Conservation (phyloP, 2,797 vertebrate genomes). For the Chrosomus eos region DNA sequence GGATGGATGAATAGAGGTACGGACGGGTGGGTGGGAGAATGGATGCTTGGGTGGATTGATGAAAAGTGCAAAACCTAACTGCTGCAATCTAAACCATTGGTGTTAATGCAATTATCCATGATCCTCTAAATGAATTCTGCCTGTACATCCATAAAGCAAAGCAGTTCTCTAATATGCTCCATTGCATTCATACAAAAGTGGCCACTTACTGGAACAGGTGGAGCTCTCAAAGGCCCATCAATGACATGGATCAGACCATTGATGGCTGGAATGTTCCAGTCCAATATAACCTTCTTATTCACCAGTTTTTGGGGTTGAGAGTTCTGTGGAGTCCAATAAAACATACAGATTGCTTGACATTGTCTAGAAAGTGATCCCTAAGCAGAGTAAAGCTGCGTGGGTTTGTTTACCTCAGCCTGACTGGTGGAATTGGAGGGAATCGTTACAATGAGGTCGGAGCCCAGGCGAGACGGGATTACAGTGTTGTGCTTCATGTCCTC, state of each 20-base stretch:
- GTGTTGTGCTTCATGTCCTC: slow-evolving; percentile 77
- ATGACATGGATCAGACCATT: slow-evolving; percentile 94
- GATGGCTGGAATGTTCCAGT: slow-evolving; percentile 89
- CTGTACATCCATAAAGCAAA: not conserved
- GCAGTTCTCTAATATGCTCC: not conserved
- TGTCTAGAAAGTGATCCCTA: not conserved
- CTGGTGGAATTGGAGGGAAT: slow-evolving; percentile 54
- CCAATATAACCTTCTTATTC: slow-evolving; percentile 79
- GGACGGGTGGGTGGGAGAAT: accelerated
- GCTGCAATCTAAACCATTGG: not conserved
- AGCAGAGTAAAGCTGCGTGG: not conserved
- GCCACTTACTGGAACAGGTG: slow-evolving; percentile 71
- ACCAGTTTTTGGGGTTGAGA: slow-evolving; percentile 75
- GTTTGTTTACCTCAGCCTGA: slow-evolving; percentile 50
- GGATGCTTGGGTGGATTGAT: not conserved
- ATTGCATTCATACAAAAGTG: not conserved
- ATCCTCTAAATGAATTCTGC: not conserved
- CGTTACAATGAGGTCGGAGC: slow-evolving; percentile 79
- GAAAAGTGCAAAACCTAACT: not conserved
- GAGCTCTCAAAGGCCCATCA: slow-evolving; percentile 81
- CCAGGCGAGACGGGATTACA: slow-evolving; percentile 81
- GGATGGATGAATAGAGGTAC: accelerated
- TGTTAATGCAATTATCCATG: not conserved
- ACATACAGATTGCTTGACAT: not conserved
- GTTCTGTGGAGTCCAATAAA: slow-evolving; percentile 34